Base-by-base conservation (phyloP, 2,113 vertebrate genomes). In the Gasterosteus nipponicus region DNA sequence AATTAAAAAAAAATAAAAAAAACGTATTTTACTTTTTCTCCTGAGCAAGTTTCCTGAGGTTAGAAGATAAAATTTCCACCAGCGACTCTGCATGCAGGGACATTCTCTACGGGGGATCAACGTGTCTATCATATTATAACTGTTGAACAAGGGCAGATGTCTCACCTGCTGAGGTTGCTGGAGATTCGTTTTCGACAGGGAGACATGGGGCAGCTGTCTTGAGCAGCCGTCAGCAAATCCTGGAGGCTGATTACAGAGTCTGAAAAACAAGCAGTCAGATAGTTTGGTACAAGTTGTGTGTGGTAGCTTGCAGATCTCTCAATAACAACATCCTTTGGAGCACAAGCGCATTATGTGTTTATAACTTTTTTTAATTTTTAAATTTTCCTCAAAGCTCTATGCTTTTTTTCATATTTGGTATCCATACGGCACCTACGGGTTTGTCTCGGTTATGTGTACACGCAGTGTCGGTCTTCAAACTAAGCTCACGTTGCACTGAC, bases 171-270 rank as follows among this genome's bases (percentile, higher is more conserved):
- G 91, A 88, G 15, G 89, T 54, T 47, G 92, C 9, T 38, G 95
- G 75, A 64, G 94, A 94, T 2, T 93, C 89, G 0, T 95, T 89
- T 89, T 1, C 85, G 78, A 75, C 88, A 93, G 54, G 94, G 93
- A 0, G 93, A 94, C 15, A 91, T 77, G 19, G 94, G 83, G 16
- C 69, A 10, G 44, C 69, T 88, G 33, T 97, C 96, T 12, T 94
- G 91, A 31, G 96, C 95, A 3, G 95, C 88, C 78, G 47, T 82
- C 65, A 93, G 78, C 2, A 42, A 68, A 19, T 99, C 97, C 86
- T 96, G 96, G 44, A 96, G 93, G 83, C 94, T 96, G 93, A 92
- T 94, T 61, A 96, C 83, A 46, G 97, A 97, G 91, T 97, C 97
- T 99, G 92, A 18, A 77, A 77, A 61, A 69, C 0, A 70, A 61